Percentiles rank a stretch among this genome's conserved stretches.
These are phyloP conservation scores for Bombylius discolor DNA, from an alignment of 2,888 invertebrate genomes.

Conservation along the genomic window DNA sequence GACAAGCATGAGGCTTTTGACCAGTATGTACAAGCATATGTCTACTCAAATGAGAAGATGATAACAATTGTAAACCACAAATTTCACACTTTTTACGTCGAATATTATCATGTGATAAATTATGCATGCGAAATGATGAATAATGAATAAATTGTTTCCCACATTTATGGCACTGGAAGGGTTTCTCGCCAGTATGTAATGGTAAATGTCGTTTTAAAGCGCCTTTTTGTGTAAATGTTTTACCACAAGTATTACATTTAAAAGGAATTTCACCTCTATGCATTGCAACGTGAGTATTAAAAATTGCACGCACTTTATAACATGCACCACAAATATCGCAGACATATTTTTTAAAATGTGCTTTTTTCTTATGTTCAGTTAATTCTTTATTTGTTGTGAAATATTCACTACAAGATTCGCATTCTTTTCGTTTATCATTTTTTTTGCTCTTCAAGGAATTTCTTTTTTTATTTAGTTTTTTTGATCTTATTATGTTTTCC, in stretches of 20 bases:
- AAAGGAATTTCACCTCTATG: constrained; percentile 40
- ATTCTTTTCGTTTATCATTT: background rate
- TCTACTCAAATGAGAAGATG: constrained; percentile 34
- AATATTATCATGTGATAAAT: constrained; percentile 26
- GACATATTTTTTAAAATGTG: background rate
- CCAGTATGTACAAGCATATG: constrained; percentile 35
- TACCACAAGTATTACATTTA: constrained; percentile 39
- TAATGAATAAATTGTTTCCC: constrained; percentile 37
- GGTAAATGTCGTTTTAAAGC: constrained; percentile 40
- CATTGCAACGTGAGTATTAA: constrained; percentile 40
- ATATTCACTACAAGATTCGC: background rate
- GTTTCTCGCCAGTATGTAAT: constrained; percentile 39
- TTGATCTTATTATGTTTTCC: too few relatives aligned
- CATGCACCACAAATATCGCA: constrained; percentile 41
- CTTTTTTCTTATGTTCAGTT: background rate
- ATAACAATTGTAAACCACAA: constrained; percentile 29
- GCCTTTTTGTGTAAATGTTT: constrained; percentile 43
- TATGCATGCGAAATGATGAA: constrained; percentile 36
- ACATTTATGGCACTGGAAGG: constrained; percentile 36
- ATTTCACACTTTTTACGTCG: constrained; percentile 14
- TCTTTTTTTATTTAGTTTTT: too few relatives aligned
- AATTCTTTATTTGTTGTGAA: background rate
- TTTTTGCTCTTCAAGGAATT: background rate
- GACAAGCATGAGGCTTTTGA: constrained; percentile 12
- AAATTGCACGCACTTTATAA: constrained; percentile 39